Base-by-base conservation (phyloP, 2,113 vertebrate species). In the Chelonoidis abingdonii region DNA sequence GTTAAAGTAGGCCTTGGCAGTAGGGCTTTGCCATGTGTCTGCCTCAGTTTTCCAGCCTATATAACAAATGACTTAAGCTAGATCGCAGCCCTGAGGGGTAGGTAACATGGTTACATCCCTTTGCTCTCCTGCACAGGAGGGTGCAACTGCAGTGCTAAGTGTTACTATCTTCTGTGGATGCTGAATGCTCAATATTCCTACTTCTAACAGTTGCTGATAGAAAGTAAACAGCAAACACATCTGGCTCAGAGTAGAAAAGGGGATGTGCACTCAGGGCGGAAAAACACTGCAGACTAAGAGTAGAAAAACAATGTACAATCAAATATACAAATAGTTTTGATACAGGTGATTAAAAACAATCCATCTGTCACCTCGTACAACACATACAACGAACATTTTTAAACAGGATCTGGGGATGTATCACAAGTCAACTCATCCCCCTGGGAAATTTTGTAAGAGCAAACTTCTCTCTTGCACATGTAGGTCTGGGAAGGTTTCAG, bases 281-380 rank as follows among this genome's bases (percentile, higher is more conserved):
- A 92, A 78, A 87, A 7, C 87, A 93, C 62, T 2, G 57, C 47
- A 31, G 94, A 92, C 84, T 24, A 88, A 1, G 22, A 82, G 81
- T 92, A 97, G 82, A 89, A 94, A 95, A 96, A 89, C 92, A 88
- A 89, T 97, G 93, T 97, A 97, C 96, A 95, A 53, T 90, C 93
- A 95, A 93, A 97, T 96, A 94, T 94, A 97, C 94, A 97, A 87
- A 96, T 83, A 19, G 57, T 89, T 65, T 92, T 44, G 88, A 69
- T 78, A 76, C 52, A 80, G 25, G 16, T 80, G 29, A 86, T 96
- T 65, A 84, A 29, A 10, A 41, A 52, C 65, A 19, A 75, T 65
- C 84, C 88, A 24, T 8, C 92, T 59, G 91, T 90, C 49, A 86
- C 89, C 3, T 3, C 19, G 8, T 38, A 75, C 82, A 8, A 29